Evolutionary conservation across 2,113 vertebrate species (phyloP).

Genomic region (Tauraco erythrolophus): DNA sequence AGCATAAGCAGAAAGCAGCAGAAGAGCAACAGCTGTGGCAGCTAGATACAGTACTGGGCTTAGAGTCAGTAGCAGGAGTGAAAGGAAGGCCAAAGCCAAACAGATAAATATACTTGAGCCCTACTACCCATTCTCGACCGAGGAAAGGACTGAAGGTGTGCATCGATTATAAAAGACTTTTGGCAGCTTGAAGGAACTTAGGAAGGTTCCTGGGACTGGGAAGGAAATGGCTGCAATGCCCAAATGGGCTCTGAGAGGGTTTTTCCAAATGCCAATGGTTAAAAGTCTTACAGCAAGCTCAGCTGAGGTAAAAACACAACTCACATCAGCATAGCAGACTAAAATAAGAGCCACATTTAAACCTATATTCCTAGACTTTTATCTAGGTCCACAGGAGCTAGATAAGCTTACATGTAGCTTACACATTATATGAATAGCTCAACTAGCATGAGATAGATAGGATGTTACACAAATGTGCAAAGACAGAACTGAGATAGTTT

Average conservation of each 20-base stretch:
- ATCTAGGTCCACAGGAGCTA: background rate
- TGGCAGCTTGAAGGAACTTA: background rate
- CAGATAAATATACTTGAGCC: background rate
- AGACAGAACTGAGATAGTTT: background rate
- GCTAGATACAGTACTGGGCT: slow-evolving; percentile 35
- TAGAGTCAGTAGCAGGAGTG: slow-evolving; percentile 53
- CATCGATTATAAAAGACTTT: background rate
- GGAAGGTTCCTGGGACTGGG: background rate
- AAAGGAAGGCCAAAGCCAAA: slow-evolving; percentile 35
- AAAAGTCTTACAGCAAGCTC: background rate
- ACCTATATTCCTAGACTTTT: background rate
- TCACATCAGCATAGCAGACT: background rate
- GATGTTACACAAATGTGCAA: background rate
- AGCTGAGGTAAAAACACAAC: background rate
- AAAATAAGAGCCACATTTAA: slow-evolving; percentile 22
- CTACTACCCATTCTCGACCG: background rate
- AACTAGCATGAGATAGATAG: background rate
- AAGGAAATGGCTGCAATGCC: background rate
- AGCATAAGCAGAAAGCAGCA: slow-evolving; percentile 60
- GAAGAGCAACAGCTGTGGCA: slow-evolving; percentile 50
- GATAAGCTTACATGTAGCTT: background rate
- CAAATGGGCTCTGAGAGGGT: background rate
- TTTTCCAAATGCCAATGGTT: background rate
- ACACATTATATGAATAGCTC: background rate
- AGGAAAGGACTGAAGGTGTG: background rate